Conservation (phyloP, 1,140 invertebrate genomes). For the Drosophila trapezifrons region DNA sequence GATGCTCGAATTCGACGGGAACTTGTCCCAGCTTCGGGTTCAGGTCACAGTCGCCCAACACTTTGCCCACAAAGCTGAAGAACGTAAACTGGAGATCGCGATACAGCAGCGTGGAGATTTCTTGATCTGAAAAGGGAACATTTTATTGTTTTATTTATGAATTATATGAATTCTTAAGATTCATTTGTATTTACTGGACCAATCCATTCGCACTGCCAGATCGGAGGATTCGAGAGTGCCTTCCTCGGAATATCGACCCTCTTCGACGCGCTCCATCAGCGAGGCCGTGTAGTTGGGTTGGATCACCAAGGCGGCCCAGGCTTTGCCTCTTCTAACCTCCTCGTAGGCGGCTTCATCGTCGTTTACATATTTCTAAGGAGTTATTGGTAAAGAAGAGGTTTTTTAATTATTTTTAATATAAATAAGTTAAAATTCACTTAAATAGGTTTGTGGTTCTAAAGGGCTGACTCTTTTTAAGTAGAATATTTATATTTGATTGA, state of each 20-base stretch:
- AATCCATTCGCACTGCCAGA: constrained; percentile 92
- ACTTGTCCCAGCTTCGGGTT: constrained; percentile 89
- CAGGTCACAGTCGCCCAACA: constrained; percentile 88
- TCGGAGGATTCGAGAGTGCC: constrained; percentile 90
- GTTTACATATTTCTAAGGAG: constrained; percentile 84
- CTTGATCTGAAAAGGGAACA: constrained; percentile 90
- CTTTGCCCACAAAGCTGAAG: constrained; percentile 88
- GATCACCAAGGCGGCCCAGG: constrained; percentile 93
- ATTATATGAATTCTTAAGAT: too few species aligned
- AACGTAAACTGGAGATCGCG: constrained; percentile 90
- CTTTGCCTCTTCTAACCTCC: constrained; percentile 90
- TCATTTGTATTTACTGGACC: constrained; percentile 90
- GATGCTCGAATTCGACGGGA: constrained; percentile 91
- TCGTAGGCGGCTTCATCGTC: constrained; percentile 86
- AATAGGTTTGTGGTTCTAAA: too few species aligned
- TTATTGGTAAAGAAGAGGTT: neutral
- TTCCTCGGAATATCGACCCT: constrained; percentile 88
- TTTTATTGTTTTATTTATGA: neutral
- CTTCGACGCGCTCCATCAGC: constrained; percentile 88
- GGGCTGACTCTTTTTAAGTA: too few species aligned
- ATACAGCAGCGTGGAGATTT: constrained; percentile 93
- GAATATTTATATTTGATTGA: too few species aligned
- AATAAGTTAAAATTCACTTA: too few species aligned
- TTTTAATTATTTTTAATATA: neutral
- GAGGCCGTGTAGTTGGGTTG: constrained; percentile 92